These are phyloP conservation scores for Ailurus styani DNA, from an alignment of 2,113 vertebrate genomes.

Conservation along the genomic window DNA sequence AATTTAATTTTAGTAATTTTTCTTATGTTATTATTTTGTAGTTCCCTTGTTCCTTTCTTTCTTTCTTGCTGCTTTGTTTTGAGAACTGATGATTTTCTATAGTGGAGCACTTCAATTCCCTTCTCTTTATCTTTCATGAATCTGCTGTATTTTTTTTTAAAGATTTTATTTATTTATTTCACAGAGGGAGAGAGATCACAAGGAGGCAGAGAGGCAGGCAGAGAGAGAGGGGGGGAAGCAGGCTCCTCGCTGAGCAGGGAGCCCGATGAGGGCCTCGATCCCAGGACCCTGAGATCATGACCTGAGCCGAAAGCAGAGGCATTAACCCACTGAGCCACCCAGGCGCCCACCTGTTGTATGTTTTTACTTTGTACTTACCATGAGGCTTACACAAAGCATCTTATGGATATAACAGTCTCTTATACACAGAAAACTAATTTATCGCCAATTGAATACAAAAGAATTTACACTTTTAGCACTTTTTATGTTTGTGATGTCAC, in stretches of 20 bases:
- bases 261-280: too few species aligned
- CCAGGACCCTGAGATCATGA: too few species aligned
- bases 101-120: background rate
- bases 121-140: background rate
- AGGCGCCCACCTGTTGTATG: background rate
- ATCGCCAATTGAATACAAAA: background rate
- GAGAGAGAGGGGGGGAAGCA: too few species aligned
- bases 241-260: too few species aligned
- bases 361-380: background rate
- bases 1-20: background rate
- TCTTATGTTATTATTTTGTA: background rate
- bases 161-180: too few species aligned
- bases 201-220: too few species aligned
- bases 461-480: background rate
- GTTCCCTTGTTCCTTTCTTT: background rate
- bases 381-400: background rate
- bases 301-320: too few species aligned
- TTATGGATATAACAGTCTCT: background rate
- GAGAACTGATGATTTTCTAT: background rate
- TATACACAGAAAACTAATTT: background rate
- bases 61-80: background rate
- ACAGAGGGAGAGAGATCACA: too few species aligned
- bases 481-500: background rate
- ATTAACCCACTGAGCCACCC: too few species aligned
- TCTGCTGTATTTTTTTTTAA: background rate